These are phyloP conservation scores for Heteropelma amictum DNA, from an alignment of 2,888 invertebrate species.

Conservation along the genomic window DNA sequence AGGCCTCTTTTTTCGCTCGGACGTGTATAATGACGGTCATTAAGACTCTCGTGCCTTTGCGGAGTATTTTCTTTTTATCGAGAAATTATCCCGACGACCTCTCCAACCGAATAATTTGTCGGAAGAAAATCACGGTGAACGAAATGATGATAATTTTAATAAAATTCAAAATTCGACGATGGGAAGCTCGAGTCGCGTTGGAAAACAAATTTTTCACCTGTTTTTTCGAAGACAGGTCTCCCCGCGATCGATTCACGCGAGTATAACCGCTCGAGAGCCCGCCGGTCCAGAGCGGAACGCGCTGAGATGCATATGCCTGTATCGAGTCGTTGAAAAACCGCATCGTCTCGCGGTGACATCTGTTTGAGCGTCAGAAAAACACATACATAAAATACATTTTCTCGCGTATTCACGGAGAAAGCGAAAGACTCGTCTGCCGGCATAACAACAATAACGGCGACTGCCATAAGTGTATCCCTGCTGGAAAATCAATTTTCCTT, in stretches of 20 bases:
- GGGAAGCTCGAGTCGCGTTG: background rate
- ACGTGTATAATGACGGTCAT: no score
- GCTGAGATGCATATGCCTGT: background rate
- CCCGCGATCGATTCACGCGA: no score
- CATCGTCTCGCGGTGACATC: background rate
- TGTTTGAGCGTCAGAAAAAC: background rate
- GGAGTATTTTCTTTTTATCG: no score
- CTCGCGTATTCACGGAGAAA: conserved; percentile 32
- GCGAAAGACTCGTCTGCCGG: conserved; percentile 38
- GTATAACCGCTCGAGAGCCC: no score
- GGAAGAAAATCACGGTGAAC: background rate
- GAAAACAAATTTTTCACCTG: no score
- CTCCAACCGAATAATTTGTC: no score
- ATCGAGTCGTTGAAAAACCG: conserved; percentile 8
- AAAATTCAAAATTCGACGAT: no score
- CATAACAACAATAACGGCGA: conserved; percentile 11
- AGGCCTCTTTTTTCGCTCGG: no score
- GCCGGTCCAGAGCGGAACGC: background rate
- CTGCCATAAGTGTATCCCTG: conserved; percentile 21
- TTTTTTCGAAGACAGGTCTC: background rate
- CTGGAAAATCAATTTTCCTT: conserved; percentile 38
- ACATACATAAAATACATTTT: background rate
- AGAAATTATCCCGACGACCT: no score
- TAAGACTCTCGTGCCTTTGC: no score
- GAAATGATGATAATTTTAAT: background rate